phyloP scores from a whole-genome alignment of 2,888 invertebrate genomes.

The Ophion ventricosus region DNA sequence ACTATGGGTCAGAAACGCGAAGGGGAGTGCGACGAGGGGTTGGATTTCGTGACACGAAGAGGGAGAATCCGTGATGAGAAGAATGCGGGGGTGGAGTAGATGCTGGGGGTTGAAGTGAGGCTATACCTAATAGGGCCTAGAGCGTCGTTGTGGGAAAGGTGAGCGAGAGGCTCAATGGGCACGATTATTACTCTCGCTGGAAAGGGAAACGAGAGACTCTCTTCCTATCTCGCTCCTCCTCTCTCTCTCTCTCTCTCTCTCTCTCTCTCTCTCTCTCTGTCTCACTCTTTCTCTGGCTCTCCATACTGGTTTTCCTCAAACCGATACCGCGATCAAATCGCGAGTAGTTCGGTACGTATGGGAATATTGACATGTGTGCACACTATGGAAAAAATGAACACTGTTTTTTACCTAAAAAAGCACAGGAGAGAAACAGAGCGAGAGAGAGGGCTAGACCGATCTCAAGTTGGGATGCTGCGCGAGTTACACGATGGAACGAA shows the following conservation, averaged over 20 bases:
- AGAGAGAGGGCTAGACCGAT: slow-evolving; percentile 17
- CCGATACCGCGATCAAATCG: not conserved
- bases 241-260: not conserved
- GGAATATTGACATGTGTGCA: not conserved
- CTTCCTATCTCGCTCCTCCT: not conserved
- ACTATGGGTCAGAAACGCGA: slow-evolving; percentile 39
- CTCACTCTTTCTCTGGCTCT: not conserved
- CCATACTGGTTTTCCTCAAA: not conserved
- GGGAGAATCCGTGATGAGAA: slow-evolving; percentile 65
- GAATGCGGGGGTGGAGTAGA: slow-evolving; percentile 55
- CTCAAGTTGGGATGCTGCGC: slow-evolving; percentile 29
- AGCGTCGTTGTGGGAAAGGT: slow-evolving; percentile 41
- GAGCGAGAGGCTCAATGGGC: slow-evolving; percentile 22
- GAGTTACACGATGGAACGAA: slow-evolving; percentile 10
- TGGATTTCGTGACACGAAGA: slow-evolving; percentile 47
- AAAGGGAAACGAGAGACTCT: not conserved
- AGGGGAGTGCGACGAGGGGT: slow-evolving; percentile 41
- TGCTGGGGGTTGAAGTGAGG: slow-evolving; percentile 57
- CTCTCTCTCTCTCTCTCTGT: not conserved
- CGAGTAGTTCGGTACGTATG: not conserved
- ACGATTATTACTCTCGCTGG: slow-evolving; percentile 1
- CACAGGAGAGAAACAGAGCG: slow-evolving; percentile 1
- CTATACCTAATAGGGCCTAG: not conserved
- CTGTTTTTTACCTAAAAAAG: not conserved
- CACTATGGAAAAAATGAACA: slow-evolving; percentile 3